A percentile compares a stretch with the other conserved stretches of the same genome.
These are phyloP conservation scores for Chrysolina haemoptera DNA, from an alignment of 2,888 invertebrate genomes.

Conservation along the genomic window DNA sequence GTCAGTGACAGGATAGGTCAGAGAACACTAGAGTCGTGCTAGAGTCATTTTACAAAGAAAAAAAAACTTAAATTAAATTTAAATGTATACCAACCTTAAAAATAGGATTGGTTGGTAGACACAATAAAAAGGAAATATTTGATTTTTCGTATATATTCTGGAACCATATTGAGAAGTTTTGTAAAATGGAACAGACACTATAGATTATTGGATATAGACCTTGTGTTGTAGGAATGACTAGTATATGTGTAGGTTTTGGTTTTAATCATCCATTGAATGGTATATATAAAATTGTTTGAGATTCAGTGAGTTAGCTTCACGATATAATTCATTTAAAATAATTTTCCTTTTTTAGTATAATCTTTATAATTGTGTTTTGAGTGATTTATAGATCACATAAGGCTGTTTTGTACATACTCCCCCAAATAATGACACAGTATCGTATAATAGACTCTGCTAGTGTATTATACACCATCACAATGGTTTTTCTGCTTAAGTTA, in stretches of 20 bases:
- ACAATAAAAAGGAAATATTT: too few species aligned
- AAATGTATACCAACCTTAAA: too few species aligned
- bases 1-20: too few species aligned
- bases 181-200: conserved; percentile 17
- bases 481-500: too few species aligned
- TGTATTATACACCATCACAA: too few species aligned
- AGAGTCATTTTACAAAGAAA: too few species aligned
- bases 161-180: conserved; percentile 11
- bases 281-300: conserved; percentile 16
- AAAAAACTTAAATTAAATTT: too few species aligned
- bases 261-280: conserved; percentile 15
- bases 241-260: conserved; percentile 18
- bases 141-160: too few species aligned
- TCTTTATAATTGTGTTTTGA: conserved; percentile 23
- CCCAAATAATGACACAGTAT: conserved; percentile 6
- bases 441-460: not conserved
- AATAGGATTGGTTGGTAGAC: too few species aligned
- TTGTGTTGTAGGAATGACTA: conserved; percentile 17
- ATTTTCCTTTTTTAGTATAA: conserved; percentile 1
- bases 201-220: conserved; percentile 7
- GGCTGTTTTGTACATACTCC: conserved; percentile 19
- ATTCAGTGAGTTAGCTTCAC: not conserved
- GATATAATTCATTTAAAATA: conserved; percentile 7
- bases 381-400: conserved; percentile 24
- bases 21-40: too few species aligned